Conservation (phyloP, 2,888 invertebrate species). For the Melipona bicolor region DNA sequence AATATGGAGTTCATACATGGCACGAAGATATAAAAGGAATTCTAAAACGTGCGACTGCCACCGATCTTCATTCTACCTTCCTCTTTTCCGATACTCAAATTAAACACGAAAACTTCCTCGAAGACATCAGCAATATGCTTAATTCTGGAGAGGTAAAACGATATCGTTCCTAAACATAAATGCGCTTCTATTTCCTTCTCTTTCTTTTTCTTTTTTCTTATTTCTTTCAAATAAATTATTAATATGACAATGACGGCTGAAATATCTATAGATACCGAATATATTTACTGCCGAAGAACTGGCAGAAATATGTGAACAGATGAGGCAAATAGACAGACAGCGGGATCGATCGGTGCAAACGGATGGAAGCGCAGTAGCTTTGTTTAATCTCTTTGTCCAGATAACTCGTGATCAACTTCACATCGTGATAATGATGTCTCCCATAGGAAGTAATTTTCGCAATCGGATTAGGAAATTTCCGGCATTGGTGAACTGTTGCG, state of each 20-base stretch:
- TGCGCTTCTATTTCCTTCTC: rapidly evolving
- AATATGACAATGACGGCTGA: not conserved
- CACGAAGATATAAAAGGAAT: conserved; percentile 95
- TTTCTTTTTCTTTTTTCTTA: not conserved
- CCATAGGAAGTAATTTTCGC: conserved; percentile 93
- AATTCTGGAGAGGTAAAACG: conserved; percentile 92
- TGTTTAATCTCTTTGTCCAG: conserved; percentile 96
- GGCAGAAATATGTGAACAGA: conserved; percentile 96
- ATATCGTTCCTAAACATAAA: not conserved
- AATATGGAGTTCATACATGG: conserved; percentile 94
- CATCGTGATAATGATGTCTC: conserved; percentile 95
- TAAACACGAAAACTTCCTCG: conserved; percentile 96
- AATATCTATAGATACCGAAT: conserved; percentile 89
- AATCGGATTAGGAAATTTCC: conserved; percentile 95
- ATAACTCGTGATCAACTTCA: conserved; percentile 96
- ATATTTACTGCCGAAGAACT: conserved; percentile 94
- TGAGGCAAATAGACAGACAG: conserved; percentile 95
- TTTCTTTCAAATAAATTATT: not conserved
- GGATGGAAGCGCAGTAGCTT: conserved; percentile 95
- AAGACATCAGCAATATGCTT: conserved; percentile 96
- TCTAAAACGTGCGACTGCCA: conserved; percentile 91
- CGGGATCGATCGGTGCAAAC: conserved; percentile 94
- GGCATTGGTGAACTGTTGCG: conserved; percentile 96
- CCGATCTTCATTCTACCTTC: conserved; percentile 95
- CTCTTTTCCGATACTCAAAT: conserved; percentile 97